Evolutionary conservation across 1,140 invertebrate species (phyloP), one percentile per base, ranked within the genome.

Genomic region (Drusus annulatus): DNA sequence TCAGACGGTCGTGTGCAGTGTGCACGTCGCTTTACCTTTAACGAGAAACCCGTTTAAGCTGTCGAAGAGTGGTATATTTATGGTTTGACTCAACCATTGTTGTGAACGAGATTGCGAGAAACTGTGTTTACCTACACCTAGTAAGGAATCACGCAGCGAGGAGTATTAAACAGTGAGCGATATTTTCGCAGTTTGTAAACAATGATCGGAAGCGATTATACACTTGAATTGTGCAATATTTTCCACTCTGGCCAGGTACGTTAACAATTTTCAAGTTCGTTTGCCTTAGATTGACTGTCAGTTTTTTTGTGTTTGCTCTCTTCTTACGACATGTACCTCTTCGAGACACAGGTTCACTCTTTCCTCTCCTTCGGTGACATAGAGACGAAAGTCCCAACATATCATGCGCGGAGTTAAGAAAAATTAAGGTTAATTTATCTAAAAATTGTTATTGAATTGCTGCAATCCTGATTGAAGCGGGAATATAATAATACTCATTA

Each of bases 161-260:
- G 28, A 75, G 17, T 21, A 17, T 54, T n/a, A 8, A 62, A 62
- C 45, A 6, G 8, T 45, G 36, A 13, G 25, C 58, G 91, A 88
- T 54, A 45, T 45, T 45, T 45, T 45, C 36, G 36, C 36, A 45
- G 8, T 36, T 45, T 45, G 36, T 45, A 45, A 45, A 45, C 36
- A 45, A 95, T 96, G 94, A 93, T 94, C 69, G 92, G 93, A 23
- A 94, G 92, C 84, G 96, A 97, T 85, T 96, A 96, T 86, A 92
- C 95, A 25, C 89, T 98, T 84, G 96, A 98, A 87, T 90, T 98
- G 74, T 93, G 93, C 78, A 97, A 96, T 87, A 95, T 98, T 56
- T 97, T 94, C 85, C 95, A 98, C 86, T 96, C 96, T 28, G 95
- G 95, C 78, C 94, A 96, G 90, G 95, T 95, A 89, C 90, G 91